phyloP scores from a whole-genome alignment of 2,888 invertebrate species.

The Alcis repandata region DNA sequence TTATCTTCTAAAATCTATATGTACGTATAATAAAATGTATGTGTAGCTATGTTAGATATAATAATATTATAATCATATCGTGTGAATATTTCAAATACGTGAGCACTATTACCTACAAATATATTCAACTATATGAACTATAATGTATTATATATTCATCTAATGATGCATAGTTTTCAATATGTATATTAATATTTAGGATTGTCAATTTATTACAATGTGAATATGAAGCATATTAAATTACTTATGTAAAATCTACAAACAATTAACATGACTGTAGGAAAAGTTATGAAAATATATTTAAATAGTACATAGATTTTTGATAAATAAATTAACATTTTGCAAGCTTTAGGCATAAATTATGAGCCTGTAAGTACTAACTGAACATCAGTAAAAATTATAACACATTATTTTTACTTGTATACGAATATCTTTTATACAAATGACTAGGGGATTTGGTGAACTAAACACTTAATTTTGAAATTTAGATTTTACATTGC shows the following conservation, averaged over 20 bases:
- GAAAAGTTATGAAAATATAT: not conserved
- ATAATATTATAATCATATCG: conserved; percentile 40
- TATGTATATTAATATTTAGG: conserved; percentile 8
- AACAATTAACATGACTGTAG: not conserved
- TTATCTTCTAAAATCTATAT: conserved; percentile 29
- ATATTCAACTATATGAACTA: conserved; percentile 14
- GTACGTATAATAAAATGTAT: conserved; percentile 42
- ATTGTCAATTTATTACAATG: not conserved
- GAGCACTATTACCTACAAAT: conserved; percentile 35
- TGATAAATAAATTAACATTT: not conserved
- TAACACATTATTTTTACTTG: no score
- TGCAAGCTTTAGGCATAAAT: not conserved
- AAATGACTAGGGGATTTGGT: no score
- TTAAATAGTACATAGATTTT: not conserved
- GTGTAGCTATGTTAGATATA: conserved; percentile 25
- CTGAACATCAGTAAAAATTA: no score
- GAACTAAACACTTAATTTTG: no score
- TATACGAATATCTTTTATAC: no score
- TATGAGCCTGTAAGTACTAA: not conserved
- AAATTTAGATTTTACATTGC: no score
- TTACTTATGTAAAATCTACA: conserved; percentile 9
- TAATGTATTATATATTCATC: conserved; percentile 10
- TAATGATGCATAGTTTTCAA: conserved; percentile 18
- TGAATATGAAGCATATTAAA: not conserved
- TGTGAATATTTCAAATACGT: conserved; percentile 35